A percentile compares a stretch with the other conserved stretches of the same genome.
These are phyloP conservation scores for Drosophila rhopaloa DNA, from an alignment of 1,140 invertebrate species.

Conservation along the genomic window DNA sequence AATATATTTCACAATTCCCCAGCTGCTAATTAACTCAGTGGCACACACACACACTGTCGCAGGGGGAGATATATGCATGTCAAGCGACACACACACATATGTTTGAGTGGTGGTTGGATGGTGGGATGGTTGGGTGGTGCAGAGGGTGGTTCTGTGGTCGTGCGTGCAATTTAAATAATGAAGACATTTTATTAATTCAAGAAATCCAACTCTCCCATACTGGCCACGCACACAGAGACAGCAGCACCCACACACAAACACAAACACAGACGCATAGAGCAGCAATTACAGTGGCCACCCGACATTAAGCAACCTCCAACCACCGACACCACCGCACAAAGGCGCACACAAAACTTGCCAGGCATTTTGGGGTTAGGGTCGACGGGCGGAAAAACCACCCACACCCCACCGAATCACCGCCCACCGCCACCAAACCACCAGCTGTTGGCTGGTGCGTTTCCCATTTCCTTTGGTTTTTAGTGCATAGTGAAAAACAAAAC, in stretches of 20 bases:
- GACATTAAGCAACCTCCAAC: conserved; percentile 70
- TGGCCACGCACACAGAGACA: conserved; percentile 37
- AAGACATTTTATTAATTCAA: conserved; percentile 83
- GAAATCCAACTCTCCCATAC: conserved; percentile 74
- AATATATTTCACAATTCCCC: conserved; percentile 82
- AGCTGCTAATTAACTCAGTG: conserved; percentile 79
- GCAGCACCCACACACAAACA: conserved; percentile 25
- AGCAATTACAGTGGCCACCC: conserved; percentile 68
- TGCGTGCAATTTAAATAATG: conserved; percentile 83
- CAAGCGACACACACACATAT: conserved; percentile 56
- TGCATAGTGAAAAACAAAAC: conserved; percentile 79
- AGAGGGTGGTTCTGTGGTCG: conserved; percentile 54
- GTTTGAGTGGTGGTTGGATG: conserved; percentile 18
- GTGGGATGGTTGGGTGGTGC: neutral
- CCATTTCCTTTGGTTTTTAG: conserved; percentile 63
- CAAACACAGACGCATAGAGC: conserved; percentile 14
- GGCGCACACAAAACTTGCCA: conserved; percentile 36
- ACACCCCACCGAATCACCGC: neutral
- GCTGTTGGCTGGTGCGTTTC: conserved; percentile 40
- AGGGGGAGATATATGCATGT: conserved; percentile 32
- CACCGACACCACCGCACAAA: conserved; percentile 23
- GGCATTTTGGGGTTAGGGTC: conserved; percentile 35
- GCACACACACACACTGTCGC: conserved; percentile 29
- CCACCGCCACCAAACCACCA: conserved; percentile 1
- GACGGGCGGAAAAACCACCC: neutral